These are phyloP conservation scores for Bombycilla garrulus DNA, from an alignment of 2,113 vertebrate genomes.

Conservation along the genomic window DNA sequence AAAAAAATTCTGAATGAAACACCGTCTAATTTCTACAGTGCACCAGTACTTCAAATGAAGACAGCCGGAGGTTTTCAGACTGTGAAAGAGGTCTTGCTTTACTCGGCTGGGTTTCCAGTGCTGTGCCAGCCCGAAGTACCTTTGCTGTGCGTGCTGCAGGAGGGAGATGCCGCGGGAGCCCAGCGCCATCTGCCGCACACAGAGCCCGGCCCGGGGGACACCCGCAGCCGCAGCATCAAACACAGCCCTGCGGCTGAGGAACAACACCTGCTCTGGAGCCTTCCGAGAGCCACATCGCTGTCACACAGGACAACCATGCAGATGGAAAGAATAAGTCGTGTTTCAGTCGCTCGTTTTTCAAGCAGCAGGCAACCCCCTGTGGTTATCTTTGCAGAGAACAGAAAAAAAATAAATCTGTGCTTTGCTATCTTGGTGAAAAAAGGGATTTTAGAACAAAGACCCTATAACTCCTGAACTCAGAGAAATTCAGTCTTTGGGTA, in stretches of 20 bases:
- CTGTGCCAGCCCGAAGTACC: neutral
- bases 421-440: neutral
- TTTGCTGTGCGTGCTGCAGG: neutral
- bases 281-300: neutral
- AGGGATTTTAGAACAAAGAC: neutral
- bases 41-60: neutral
- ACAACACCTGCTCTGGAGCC: neutral
- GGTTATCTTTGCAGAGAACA: neutral
- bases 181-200: conserved; percentile 51
- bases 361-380: neutral
- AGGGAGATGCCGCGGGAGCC: neutral
- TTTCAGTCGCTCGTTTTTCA: neutral
- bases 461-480: neutral
- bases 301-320: neutral
- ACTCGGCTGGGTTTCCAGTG: neutral
- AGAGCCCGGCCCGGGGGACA: neutral
- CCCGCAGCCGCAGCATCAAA: neutral
- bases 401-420: neutral
- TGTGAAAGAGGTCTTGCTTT: neutral
- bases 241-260: neutral
- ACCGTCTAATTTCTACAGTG: neutral
- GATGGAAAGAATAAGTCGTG: neutral
- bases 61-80: fast-evolving
- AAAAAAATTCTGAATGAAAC: neutral
- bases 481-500: neutral